Conservation (phyloP, 2,113 vertebrate species). For the Ceratotherium simum region DNA sequence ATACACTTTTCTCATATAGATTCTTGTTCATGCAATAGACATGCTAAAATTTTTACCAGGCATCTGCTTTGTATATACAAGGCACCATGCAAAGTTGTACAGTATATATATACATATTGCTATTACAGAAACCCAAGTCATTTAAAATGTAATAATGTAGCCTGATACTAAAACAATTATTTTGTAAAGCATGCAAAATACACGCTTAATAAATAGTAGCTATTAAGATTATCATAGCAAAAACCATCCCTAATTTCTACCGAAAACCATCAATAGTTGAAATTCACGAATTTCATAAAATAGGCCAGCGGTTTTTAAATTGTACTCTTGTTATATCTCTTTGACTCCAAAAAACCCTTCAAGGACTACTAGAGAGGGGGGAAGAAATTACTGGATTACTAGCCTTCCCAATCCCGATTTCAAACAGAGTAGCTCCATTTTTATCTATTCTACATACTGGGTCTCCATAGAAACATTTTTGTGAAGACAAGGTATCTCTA, state of each 20-base stretch:
- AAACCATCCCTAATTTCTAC: slow-evolving; percentile 22
- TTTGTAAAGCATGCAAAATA: neutral
- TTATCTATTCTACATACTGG: neutral
- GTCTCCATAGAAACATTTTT: neutral
- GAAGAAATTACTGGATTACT: neutral
- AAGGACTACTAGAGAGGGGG: neutral
- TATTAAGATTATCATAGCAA: slow-evolving; percentile 27
- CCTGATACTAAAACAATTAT: neutral
- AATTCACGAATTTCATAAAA: slow-evolving; percentile 29
- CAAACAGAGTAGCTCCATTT: slow-evolving; percentile 3
- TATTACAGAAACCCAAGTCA: slow-evolving; percentile 21
- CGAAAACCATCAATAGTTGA: neutral
- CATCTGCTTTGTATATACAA: neutral
- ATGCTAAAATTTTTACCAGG: neutral
- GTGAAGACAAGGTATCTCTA: neutral
- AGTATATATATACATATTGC: neutral
- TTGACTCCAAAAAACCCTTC: neutral
- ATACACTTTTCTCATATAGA: neutral
- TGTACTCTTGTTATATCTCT: neutral
- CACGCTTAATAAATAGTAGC: neutral
- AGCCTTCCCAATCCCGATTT: neutral
- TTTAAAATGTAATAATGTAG: slow-evolving; percentile 13
- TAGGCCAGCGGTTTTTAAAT: neutral
- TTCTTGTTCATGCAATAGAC: neutral
- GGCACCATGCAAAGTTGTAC: neutral